Percentiles rank a stretch among this genome's conserved stretches.
phyloP scores from a whole-genome alignment of 2,113 vertebrate species.

The Nibea albiflora region DNA sequence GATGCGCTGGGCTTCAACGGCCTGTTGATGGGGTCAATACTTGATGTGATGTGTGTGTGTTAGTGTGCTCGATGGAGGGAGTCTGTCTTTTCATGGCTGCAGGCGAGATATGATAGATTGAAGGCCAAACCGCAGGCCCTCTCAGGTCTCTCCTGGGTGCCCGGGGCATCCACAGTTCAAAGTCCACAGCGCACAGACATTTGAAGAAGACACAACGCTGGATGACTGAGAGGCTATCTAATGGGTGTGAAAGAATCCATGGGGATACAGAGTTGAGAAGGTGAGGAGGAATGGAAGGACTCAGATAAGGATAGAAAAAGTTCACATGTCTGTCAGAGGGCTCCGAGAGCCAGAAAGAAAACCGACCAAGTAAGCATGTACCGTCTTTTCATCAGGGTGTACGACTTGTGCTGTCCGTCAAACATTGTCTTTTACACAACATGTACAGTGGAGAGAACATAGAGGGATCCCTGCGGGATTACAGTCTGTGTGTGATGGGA shows the following conservation, averaged over 20 bases:
- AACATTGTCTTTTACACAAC: conserved; percentile 28
- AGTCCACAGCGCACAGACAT: conserved; percentile 57
- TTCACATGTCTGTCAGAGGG: conserved; percentile 11
- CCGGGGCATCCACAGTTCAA: conserved; percentile 62
- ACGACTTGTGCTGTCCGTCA: conserved; percentile 24
- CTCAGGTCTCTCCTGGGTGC: conserved; percentile 62
- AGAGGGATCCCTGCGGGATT: conserved; percentile 39
- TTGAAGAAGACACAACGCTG: conserved; percentile 46
- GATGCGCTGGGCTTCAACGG: conserved; percentile 35
- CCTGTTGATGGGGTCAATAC: conserved; percentile 61
- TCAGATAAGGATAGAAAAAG: conserved; percentile 41
- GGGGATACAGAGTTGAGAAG: conserved; percentile 25
- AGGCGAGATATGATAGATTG: conserved; percentile 69
- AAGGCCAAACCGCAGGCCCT: conserved; percentile 62
- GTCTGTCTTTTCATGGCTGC: conserved; percentile 58
- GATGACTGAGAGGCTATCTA: conserved; percentile 46
- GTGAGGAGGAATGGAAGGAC: conserved; percentile 31
- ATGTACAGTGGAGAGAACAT: conserved; percentile 42
- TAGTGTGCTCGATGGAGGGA: conserved; percentile 37
- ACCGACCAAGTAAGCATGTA: background rate
- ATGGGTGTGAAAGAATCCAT: conserved; percentile 49
- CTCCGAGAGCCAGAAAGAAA: background rate
- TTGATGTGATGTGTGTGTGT: conserved; percentile 61
- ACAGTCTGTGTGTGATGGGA: conserved; percentile 42
- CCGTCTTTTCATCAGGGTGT: conserved; percentile 38